These are phyloP conservation scores for Myripristis jacobus DNA, from an alignment of 2,797 vertebrate species.

Conservation along the genomic window DNA sequence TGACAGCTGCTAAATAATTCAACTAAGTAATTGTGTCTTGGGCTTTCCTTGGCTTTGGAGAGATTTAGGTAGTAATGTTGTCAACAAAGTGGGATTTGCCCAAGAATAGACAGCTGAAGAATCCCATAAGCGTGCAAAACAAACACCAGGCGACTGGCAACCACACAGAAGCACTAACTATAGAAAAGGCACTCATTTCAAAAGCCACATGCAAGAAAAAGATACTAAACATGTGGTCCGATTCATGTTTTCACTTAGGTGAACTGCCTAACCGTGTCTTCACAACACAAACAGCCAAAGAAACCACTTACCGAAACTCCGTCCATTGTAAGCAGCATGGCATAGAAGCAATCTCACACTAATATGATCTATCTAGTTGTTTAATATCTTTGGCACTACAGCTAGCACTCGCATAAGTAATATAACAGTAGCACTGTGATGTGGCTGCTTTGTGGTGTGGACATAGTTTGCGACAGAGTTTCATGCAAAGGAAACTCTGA, in stretches of 20 bases:
- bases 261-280: no score
- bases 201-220: conserved; percentile 14
- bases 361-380: background rate
- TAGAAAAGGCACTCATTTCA: conserved; percentile 29
- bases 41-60: conserved; percentile 25
- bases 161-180: conserved; percentile 17
- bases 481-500: background rate
- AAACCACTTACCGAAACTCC: background rate
- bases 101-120: conserved; percentile 39
- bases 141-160: conserved; percentile 33
- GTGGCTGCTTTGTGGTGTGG: background rate
- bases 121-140: conserved; percentile 47
- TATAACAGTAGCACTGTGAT: background rate
- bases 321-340: background rate
- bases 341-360: background rate
- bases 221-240: background rate
- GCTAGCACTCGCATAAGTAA: background rate
- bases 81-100: conserved; percentile 60
- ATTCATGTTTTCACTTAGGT: no score
- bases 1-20: conserved; percentile 10
- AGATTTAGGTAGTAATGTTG: conserved; percentile 41
- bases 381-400: background rate
- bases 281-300: background rate
- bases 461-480: background rate
- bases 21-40: conserved; percentile 12